Conservation (phyloP, 2,113 vertebrate genomes). For the Spea multiplicata region DNA sequence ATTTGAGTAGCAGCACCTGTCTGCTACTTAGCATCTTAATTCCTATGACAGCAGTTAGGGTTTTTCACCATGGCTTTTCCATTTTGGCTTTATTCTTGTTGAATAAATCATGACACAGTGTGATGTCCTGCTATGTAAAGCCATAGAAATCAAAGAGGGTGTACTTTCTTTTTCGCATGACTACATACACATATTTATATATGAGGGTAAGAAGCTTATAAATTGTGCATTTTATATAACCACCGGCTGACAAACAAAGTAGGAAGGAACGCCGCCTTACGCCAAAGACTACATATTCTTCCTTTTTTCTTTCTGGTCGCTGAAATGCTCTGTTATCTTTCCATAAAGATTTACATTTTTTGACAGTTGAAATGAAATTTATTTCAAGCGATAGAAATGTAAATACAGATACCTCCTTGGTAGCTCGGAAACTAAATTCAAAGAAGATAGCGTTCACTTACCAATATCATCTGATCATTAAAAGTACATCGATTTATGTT, state of each 20-base stretch:
- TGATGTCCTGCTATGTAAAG: too few species aligned
- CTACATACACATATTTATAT: too few species aligned
- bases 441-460: neutral
- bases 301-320: neutral
- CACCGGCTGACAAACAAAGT: neutral
- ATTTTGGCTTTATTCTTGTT: too few species aligned
- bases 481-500: constrained; percentile 33
- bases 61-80: too few species aligned
- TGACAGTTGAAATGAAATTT: constrained; percentile 20
- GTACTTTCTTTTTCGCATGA: too few species aligned
- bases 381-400: constrained; percentile 38
- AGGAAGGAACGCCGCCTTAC: constrained; percentile 7
- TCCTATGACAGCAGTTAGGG: too few species aligned
- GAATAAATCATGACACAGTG: too few species aligned
- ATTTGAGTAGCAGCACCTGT: too few species aligned
- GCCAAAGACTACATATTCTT: neutral
- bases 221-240: neutral
- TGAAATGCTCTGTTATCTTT: constrained; percentile 26
- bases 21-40: too few species aligned
- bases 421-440: constrained; percentile 22
- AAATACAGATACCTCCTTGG: constrained; percentile 33
- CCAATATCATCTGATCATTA: constrained; percentile 21
- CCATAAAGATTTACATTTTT: constrained; percentile 21
- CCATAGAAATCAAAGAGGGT: too few species aligned
- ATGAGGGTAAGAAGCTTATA: neutral